These are phyloP conservation scores for Ischnura elegans DNA, from an alignment of 2,888 invertebrate species.

Conservation along the genomic window DNA sequence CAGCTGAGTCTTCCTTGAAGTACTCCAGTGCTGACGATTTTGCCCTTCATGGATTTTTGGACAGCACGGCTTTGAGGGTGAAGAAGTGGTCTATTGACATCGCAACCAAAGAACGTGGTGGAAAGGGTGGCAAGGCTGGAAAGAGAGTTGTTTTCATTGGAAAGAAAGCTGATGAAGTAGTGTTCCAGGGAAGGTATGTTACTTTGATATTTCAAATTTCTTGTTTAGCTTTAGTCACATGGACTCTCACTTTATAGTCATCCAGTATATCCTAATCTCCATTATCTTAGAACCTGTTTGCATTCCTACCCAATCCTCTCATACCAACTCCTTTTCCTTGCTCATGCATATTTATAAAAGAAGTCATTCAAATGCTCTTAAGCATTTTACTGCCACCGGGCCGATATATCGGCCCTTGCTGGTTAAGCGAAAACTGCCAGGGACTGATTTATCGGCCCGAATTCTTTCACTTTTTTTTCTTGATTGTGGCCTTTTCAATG, in stretches of 20 bases:
- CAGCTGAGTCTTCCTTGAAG: neutral
- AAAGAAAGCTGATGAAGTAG: conserved; percentile 83
- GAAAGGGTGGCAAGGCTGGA: conserved; percentile 83
- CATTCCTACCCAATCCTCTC: neutral
- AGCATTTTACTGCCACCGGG: no score
- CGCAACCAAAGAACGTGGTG: conserved; percentile 82
- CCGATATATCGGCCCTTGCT: no score
- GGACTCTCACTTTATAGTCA: no score
- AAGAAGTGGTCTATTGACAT: conserved; percentile 84
- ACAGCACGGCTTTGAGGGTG: conserved; percentile 83
- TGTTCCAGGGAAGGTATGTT: conserved; percentile 85
- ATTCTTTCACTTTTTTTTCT: no score
- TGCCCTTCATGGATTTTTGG: conserved; percentile 80
- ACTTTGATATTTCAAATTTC: neutral
- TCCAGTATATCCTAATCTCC: no score
- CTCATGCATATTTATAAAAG: no score
- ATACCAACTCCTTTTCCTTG: no score
- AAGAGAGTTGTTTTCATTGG: conserved; percentile 84
- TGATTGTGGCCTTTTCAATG: no score
- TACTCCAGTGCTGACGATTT: conserved; percentile 40
- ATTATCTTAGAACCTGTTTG: neutral
- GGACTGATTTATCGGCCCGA: no score
- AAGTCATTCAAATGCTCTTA: no score
- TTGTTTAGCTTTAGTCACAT: no score
- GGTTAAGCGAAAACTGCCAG: no score